These are phyloP conservation scores for Tachina fera DNA, from an alignment of 2,888 invertebrate species.

Conservation along the genomic window DNA sequence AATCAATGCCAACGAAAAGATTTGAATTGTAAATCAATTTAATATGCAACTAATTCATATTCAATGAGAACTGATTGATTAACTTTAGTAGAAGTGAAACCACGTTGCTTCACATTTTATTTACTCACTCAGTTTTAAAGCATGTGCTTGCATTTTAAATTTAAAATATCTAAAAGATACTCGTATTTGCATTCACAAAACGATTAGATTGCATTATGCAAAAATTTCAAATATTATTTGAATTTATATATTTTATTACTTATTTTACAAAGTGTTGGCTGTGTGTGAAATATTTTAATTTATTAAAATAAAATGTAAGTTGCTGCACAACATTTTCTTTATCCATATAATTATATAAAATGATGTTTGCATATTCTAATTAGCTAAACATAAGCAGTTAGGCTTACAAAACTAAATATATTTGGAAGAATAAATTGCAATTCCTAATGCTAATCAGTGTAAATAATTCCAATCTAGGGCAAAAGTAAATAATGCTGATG, in stretches of 20 bases:
- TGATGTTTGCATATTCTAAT: too few species aligned
- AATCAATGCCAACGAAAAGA: neutral
- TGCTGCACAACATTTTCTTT: too few species aligned
- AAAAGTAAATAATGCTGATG: neutral
- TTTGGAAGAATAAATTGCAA: neutral
- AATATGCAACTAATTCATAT: constrained; percentile 22
- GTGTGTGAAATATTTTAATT: too few species aligned
- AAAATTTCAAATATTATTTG: constrained; percentile 1
- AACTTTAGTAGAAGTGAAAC: neutral
- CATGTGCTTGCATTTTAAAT: neutral
- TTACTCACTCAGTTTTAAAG: too few species aligned
- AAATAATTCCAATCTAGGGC: neutral
- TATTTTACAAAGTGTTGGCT: too few species aligned
- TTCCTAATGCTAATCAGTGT: neutral
- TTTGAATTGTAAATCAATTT: constrained; percentile 41
- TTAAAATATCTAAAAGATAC: neutral
- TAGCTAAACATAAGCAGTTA: neutral
- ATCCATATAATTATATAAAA: too few species aligned
- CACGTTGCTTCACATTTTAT: neutral
- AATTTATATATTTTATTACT: neutral
- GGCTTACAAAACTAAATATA: too few species aligned
- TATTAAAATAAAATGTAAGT: too few species aligned
- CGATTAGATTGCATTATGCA: neutral
- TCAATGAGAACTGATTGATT: neutral
- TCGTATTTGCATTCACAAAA: neutral